A percentile compares a stretch with the other conserved stretches of the same genome.
These are phyloP conservation scores for Platalea minor DNA, from an alignment of 2,797 vertebrate species.

Conservation along the genomic window DNA sequence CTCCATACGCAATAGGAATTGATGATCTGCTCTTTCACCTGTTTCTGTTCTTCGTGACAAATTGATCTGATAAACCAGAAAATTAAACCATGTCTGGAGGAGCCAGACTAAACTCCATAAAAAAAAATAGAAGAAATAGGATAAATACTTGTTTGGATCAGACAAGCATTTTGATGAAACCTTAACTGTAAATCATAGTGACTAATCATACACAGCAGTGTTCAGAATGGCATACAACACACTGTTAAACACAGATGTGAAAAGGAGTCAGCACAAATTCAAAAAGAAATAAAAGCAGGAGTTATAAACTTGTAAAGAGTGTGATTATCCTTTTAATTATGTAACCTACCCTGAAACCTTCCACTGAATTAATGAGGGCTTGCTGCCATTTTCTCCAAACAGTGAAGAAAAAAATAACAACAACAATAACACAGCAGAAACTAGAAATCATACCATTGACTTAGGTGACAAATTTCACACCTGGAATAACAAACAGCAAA, in stretches of 20 bases:
- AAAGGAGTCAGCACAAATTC: neutral
- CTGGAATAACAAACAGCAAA: neutral
- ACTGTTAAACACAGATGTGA: slow-evolving; percentile 5
- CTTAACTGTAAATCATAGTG: slow-evolving; percentile 29
- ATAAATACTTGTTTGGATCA: slow-evolving; percentile 48
- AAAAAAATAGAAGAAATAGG: neutral
- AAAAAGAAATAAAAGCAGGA: neutral
- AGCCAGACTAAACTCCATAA: slow-evolving; percentile 48
- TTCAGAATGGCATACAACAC: neutral
- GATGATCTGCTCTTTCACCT: slow-evolving; percentile 68
- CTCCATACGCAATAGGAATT: slow-evolving; percentile 57
- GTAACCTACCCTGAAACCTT: slow-evolving; percentile 5
- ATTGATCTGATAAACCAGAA: slow-evolving; percentile 70
- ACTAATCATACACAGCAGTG: slow-evolving; percentile 37
- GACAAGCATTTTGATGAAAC: slow-evolving; percentile 60
- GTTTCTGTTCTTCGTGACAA: slow-evolving; percentile 59
- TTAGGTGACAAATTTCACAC: neutral
- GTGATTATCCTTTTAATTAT: neutral
- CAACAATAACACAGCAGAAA: neutral
- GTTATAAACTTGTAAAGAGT: neutral
- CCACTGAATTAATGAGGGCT: neutral
- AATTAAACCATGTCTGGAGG: slow-evolving; percentile 68
- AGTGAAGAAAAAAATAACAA: neutral
- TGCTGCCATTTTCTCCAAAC: neutral
- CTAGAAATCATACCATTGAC: neutral